Base-by-base conservation (phyloP, 2,113 vertebrate genomes). In the Dipodomys spectabilis region DNA sequence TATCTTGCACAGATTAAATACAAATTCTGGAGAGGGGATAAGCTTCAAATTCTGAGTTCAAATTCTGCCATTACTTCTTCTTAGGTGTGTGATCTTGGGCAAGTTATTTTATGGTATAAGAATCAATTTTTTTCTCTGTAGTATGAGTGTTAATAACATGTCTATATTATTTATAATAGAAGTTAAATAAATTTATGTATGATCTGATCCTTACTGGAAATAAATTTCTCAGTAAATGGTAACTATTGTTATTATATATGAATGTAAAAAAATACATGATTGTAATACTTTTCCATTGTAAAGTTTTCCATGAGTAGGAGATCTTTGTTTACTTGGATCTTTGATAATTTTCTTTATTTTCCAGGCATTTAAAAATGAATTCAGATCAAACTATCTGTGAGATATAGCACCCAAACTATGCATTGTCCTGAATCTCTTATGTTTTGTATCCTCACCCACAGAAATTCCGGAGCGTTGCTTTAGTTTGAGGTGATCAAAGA, bases 301-400 rank as follows among this genome's bases (percentile, higher is more conserved):
- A 93, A 96, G n/a, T 0, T 13, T 16, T 69, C 32, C 23, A 23
- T 25, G 6, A 89, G 9, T 77, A 71, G 89, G 19, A 86, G 15
- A 82, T 1, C 27, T 81, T 88, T 85, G 20, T 53, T 86, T 79
- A 11, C 60, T 92, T 81, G 13, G 25, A 87, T 1, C 22, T 94
- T 93, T 89, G n/a, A 62, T 91, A 2, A 45, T 85, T 88, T 86
- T 93, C 19, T 65, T 92, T 71, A 71, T 79, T 22, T 84, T 11
- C 15, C 92, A 90, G 16, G 60, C 67, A n/a, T 74, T 85, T 87
- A 74, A 13, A 74, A 91, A 7, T 78, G 82, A 85, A 84, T 77
- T 93, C 91, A 62, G 30, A 73, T 53, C 28, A 94, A 81, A 82
- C 23, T 60, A 3, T 86, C 77, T 92, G 45, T 78, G 32, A 82